A percentile compares a stretch with the other conserved stretches of the same genome.
These are phyloP conservation scores for Zelostemma sp. DNA, from an alignment of 1,140 invertebrate species.

Conservation along the genomic window DNA sequence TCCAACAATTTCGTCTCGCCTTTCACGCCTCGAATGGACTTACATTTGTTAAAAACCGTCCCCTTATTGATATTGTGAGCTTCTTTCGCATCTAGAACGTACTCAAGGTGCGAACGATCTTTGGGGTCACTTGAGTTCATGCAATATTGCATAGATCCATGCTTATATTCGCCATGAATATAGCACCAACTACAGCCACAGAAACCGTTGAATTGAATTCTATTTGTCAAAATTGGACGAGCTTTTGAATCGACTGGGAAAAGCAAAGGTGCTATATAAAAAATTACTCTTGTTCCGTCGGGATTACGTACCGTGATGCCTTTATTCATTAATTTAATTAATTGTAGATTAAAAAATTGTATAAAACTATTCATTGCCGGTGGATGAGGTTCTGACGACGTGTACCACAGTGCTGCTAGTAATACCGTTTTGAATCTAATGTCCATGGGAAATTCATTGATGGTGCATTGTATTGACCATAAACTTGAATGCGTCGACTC, in stretches of 20 bases:
- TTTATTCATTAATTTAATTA: slow-evolving; percentile 16
- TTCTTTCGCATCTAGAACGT: slow-evolving; percentile 22
- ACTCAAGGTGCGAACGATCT: slow-evolving; percentile 19
- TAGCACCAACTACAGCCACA: slow-evolving; percentile 42
- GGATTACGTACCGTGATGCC: slow-evolving; percentile 11
- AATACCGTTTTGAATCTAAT: slow-evolving; percentile 28
- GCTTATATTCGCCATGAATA: slow-evolving; percentile 1
- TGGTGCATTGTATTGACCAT: slow-evolving; percentile 33
- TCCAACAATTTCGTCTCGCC: slow-evolving; percentile 18
- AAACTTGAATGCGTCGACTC: slow-evolving; percentile 26
- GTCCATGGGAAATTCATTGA: slow-evolving; percentile 31
- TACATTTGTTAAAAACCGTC: slow-evolving; percentile 14
- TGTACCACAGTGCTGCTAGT: slow-evolving; percentile 23
- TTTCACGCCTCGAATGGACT: slow-evolving; percentile 31
- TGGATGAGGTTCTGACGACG: slow-evolving; percentile 29
- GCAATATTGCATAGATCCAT: slow-evolving; percentile 16
- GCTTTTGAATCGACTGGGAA: not conserved
- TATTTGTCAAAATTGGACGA: slow-evolving; percentile 37
- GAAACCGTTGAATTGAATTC: slow-evolving; percentile 39
- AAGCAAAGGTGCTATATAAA: no score
- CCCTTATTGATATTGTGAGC: slow-evolving; percentile 6
- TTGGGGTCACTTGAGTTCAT: not conserved
- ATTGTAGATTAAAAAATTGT: slow-evolving; percentile 29
- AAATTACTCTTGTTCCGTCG: slow-evolving; percentile 8
- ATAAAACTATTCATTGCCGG: slow-evolving; percentile 45